Percentiles rank a stretch among this genome's conserved stretches.
These are phyloP conservation scores for Diorhabda carinulata DNA, from an alignment of 1,140 invertebrate genomes.

Conservation along the genomic window DNA sequence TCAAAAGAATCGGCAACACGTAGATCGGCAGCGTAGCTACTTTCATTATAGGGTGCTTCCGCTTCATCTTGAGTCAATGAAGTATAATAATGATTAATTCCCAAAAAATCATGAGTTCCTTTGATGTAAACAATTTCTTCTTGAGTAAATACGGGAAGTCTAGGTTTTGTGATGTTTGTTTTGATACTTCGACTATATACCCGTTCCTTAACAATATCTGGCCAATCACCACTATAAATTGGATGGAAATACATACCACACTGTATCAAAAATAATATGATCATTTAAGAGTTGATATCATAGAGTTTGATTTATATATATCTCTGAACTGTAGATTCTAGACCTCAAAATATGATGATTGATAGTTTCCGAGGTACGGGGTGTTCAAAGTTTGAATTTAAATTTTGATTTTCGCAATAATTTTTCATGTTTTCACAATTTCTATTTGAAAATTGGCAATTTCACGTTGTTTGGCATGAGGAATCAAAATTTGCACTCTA, in stretches of 20 bases:
- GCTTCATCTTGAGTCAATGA: background rate
- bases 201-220: background rate
- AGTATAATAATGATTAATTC: background rate
- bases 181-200: background rate
- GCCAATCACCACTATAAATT: slow-evolving; percentile 3
- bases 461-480: too few relatives aligned
- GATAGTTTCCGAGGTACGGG: too few relatives aligned
- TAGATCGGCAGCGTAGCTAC: background rate
- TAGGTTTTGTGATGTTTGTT: background rate
- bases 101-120: slow-evolving; percentile 6
- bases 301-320: too few relatives aligned
- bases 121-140: slow-evolving; percentile 6
- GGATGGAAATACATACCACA: slow-evolving; percentile 5
- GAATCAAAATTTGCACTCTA: too few relatives aligned
- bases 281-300: too few relatives aligned
- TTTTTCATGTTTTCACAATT: too few relatives aligned
- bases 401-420: too few relatives aligned
- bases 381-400: too few relatives aligned
- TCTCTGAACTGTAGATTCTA: too few relatives aligned
- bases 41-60: background rate
- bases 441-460: too few relatives aligned
- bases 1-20: background rate
- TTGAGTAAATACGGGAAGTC: background rate
- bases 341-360: too few relatives aligned
- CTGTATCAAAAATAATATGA: background rate